These are phyloP conservation scores for Scaptodrosophila latifasciaeformis DNA, from an alignment of 2,888 invertebrate genomes.

Conservation along the genomic window DNA sequence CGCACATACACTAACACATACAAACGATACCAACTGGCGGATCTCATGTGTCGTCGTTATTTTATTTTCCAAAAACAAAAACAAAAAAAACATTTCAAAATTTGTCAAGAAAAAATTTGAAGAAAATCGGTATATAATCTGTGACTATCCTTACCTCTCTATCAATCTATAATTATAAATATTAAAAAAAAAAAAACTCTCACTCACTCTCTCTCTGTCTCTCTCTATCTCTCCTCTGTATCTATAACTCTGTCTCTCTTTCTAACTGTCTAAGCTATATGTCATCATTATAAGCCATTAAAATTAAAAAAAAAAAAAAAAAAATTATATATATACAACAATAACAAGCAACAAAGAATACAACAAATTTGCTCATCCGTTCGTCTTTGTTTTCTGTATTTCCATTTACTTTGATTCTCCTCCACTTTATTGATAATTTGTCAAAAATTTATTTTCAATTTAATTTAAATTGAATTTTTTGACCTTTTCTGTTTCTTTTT, in stretches of 20 bases:
- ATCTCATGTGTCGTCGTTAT: constrained; percentile 40
- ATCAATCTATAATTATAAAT: constrained; percentile 19
- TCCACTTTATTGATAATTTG: background rate
- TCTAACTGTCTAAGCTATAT: constrained; percentile 1
- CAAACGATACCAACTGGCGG: constrained; percentile 34
- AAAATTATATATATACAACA: constrained; percentile 31
- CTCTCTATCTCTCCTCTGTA: constrained; percentile 15
- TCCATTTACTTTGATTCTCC: background rate
- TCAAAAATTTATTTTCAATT: constrained; percentile 2
- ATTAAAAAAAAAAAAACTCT: too few relatives aligned
- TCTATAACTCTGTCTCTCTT: constrained; percentile 15
- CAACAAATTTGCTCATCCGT: constrained; percentile 6
- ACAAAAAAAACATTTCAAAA: background rate
- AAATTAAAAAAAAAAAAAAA: constrained; percentile 28
- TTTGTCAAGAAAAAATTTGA: constrained; percentile 17
- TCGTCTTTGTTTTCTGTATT: constrained; percentile 1
- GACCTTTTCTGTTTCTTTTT: constrained; percentile 5
- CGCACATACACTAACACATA: constrained; percentile 18
- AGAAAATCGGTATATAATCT: constrained; percentile 43
- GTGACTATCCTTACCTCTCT: background rate
- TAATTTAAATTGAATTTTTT: background rate
- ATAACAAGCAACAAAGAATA: constrained; percentile 19
- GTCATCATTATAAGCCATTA: constrained; percentile 30
- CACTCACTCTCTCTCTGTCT: constrained; percentile 15
- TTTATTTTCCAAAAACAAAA: constrained; percentile 34